Percentiles rank a stretch among this genome's conserved stretches.
These are phyloP conservation scores for Euleptes europaea DNA, from an alignment of 2,113 vertebrate genomes.

Conservation along the genomic window DNA sequence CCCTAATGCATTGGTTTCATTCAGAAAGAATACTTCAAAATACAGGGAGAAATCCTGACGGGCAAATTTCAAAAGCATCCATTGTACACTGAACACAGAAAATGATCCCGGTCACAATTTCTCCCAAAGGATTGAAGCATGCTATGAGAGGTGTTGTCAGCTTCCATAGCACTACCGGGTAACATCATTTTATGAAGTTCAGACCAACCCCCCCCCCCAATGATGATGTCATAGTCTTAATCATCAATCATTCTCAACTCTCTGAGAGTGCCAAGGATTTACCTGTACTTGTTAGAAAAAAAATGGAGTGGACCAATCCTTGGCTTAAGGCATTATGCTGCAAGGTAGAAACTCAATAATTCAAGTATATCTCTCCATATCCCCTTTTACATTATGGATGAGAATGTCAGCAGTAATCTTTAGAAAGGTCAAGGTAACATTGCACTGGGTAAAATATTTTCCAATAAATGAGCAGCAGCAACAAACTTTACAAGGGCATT, in stretches of 20 bases:
- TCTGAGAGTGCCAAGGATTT: neutral
- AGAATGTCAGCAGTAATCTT: conserved; percentile 9
- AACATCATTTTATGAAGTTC: neutral
- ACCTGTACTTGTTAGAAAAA: neutral
- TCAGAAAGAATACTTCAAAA: neutral
- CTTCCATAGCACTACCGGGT: neutral
- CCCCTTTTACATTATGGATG: conserved; percentile 23
- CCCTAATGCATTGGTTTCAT: neutral
- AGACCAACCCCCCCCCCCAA: neutral
- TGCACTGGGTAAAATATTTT: conserved; percentile 8
- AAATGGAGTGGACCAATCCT: neutral
- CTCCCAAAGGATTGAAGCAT: too few species aligned
- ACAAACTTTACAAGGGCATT: conserved; percentile 24
- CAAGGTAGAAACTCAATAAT: neutral
- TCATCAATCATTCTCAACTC: neutral
- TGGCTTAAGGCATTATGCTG: neutral
- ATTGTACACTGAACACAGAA: too few species aligned
- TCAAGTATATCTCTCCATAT: neutral
- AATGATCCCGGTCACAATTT: too few species aligned
- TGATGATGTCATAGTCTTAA: neutral
- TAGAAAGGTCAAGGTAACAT: conserved; percentile 18
- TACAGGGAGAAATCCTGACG: neutral
- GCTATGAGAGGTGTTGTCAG: too few species aligned
- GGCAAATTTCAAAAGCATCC: neutral
- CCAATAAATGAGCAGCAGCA: neutral